A percentile compares a stretch with the other conserved stretches of the same genome.
Evolutionary conservation across 1,140 invertebrate species (phyloP).

Genomic region (Druon quercuslanigerum): DNA sequence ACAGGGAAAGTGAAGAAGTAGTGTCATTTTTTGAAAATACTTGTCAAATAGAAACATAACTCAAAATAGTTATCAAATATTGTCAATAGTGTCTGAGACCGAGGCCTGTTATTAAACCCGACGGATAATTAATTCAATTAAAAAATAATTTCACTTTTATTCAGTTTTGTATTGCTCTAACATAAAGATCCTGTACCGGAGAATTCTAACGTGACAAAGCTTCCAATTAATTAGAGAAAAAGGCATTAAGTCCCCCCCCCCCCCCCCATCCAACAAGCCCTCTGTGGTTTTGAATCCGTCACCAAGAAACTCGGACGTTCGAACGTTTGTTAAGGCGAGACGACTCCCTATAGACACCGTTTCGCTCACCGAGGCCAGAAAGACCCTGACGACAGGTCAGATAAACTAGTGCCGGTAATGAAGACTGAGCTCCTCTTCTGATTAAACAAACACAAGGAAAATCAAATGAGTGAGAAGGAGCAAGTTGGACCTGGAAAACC

Average conservation of each 20-base stretch:
- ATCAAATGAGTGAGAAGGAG: conserved; percentile 58
- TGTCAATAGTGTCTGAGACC: no score
- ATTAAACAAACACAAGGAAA: conserved; percentile 72
- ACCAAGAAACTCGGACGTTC: background rate
- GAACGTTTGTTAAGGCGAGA: background rate
- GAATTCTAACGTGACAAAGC: no score
- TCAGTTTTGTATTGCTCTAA: no score
- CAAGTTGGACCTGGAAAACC: conserved; percentile 27
- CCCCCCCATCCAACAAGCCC: background rate
- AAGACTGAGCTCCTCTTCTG: conserved; percentile 70
- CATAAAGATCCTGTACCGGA: no score
- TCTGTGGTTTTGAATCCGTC: background rate
- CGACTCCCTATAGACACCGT: background rate
- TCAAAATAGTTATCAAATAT: no score
- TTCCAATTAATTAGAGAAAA: background rate
- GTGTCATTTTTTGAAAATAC: no score
- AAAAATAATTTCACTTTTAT: no score
- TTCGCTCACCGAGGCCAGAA: conserved; percentile 41
- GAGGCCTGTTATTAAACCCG: no score
- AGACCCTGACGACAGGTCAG: conserved; percentile 63
- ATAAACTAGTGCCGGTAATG: conserved; percentile 70
- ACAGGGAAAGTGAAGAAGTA: no score
- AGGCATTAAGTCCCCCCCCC: no score
- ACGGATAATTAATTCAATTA: no score
- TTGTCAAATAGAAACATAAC: no score